These are phyloP conservation scores for Antechinus flavipes DNA, from an alignment of 2,113 vertebrate genomes.

Conservation along the genomic window DNA sequence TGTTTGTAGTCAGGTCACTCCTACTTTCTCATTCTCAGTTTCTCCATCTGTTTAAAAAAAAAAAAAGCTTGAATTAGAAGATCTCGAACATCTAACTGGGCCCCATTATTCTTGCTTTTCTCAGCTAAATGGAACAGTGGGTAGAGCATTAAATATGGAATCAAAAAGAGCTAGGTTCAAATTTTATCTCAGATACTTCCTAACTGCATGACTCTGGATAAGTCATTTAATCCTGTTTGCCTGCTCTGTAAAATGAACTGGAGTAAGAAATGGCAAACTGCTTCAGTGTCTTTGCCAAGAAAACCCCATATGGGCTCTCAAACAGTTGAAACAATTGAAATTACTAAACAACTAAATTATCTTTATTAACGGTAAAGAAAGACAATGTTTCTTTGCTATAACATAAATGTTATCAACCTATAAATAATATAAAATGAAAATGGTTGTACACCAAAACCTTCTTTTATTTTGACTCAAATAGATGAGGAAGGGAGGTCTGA, in stretches of 20 bases:
- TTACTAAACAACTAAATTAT: no score
- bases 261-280: no score
- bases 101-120: neutral
- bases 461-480: neutral
- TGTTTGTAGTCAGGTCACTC: neutral
- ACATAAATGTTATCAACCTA: neutral
- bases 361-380: neutral
- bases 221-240: no score
- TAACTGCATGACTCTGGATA: no score
- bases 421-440: neutral
- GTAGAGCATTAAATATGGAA: no score
- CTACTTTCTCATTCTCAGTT: neutral
- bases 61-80: neutral
- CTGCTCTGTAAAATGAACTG: no score
- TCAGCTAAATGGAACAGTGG: no score
- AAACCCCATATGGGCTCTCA: no score
- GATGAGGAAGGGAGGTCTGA: neutral
- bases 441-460: neutral
- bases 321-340: no score
- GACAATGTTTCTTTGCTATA: neutral
- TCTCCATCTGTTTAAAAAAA: neutral
- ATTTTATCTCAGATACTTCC: no score
- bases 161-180: no score
- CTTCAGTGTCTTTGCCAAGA: no score
- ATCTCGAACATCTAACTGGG: neutral